Conservation (phyloP, 2,113 vertebrate genomes). For the Mesoclemmys tuberculata region DNA sequence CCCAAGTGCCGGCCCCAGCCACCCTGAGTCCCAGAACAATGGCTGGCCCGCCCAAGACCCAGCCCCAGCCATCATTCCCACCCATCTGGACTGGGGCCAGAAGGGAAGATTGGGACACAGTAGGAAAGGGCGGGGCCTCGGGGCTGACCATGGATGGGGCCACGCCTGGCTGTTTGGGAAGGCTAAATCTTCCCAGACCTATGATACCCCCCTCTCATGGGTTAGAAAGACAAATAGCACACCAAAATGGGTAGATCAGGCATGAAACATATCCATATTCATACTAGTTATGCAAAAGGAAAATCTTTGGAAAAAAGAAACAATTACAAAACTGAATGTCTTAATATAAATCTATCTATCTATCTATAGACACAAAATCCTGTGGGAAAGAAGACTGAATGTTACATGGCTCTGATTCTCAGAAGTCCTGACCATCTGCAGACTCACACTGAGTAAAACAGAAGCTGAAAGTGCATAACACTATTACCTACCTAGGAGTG, state of each 20-base stretch:
- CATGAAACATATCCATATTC: conserved; percentile 62
- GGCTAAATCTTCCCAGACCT: no score
- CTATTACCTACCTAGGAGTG: not conserved
- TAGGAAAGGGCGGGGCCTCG: no score
- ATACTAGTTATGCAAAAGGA: conserved; percentile 56
- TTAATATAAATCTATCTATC: conserved; percentile 51
- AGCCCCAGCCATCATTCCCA: no score
- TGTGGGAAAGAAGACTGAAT: conserved; percentile 30
- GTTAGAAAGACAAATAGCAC: conserved; percentile 53
- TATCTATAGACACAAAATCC: conserved; percentile 43
- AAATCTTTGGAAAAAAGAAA: not conserved
- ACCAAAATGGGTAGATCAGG: conserved; percentile 56
- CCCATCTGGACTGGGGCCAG: no score
- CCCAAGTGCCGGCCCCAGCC: no score
- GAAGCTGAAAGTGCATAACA: not conserved
- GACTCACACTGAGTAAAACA: conserved; percentile 12
- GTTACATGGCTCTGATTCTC: not conserved
- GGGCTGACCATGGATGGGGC: no score
- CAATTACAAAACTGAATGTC: conserved; percentile 2
- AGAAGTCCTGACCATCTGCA: conserved; percentile 26
- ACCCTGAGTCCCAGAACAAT: no score
- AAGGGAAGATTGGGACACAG: no score
- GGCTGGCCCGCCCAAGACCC: no score
- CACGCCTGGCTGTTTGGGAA: no score
- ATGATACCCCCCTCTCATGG: no score